Base-by-base conservation (phyloP, 2,888 invertebrate genomes). In the Drosophila fungiperda region DNA sequence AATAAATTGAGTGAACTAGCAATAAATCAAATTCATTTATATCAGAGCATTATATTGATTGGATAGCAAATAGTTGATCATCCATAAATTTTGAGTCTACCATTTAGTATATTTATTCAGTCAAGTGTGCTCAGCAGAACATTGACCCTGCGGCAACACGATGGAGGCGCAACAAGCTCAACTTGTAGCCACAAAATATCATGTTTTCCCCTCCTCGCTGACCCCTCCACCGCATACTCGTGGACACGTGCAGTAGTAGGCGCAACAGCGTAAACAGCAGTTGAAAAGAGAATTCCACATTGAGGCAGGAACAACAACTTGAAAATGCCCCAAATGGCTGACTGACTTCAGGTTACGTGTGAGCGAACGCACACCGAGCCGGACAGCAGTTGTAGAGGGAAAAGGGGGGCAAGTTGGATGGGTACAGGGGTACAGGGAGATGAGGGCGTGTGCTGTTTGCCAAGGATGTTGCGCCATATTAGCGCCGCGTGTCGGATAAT, bases 401-500 rank as follows among this genome's bases (percentile, higher is more conserved):
- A 33, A 12, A 32, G n/a, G 29, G 32, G n/a, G 29, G 32, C 4
- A 26, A 6, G 17, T 17, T n/a, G 36, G 1, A 26, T 2, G 5
- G 4, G 29, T 53, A 38, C 6, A 4, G 15, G 38, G 9, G 9
- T 2, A 26, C 26, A 26, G 12, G 26, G 9, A 29, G 59, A 17
- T 2, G 8, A 15, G 36, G 49, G 57, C 23, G 35, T 23, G 38
- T 38, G 35, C 38, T 65, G 48, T 73, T 78, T 77, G 78, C 74
- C 74, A 75, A 68, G 75, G 78, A 82, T 89, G 85, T 89, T 79
- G 85, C 82, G 87, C 89, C 85, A 83, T 87, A 89, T 85, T 85
- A 85, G 87, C 87, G 89, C 85, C 85, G 85, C 89, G 89, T 89
- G 89, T 83, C 74, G 89, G 89, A 82, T 89, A 86, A 86, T 86